A percentile compares a stretch with the other conserved stretches of the same genome.
Evolutionary conservation across 2,113 vertebrate species (phyloP).

Genomic region (Hylia prasina): DNA sequence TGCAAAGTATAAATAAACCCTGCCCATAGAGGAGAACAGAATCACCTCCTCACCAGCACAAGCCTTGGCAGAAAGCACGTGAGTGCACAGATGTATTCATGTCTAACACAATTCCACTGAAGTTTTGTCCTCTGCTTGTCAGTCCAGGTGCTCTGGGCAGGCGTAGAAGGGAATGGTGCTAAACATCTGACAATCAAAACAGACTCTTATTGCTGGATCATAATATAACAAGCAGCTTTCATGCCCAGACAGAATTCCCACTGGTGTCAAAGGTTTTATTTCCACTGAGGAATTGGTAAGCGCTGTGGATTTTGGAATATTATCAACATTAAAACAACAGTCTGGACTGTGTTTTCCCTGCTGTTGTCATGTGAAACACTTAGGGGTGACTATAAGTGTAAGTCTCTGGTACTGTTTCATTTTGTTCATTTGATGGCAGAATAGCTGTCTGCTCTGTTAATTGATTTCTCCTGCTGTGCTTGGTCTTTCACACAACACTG

Average conservation of each 20-base stretch:
- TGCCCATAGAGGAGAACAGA: not conserved
- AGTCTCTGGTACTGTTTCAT: slow-evolving; percentile 13
- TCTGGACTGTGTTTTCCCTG: slow-evolving; percentile 42
- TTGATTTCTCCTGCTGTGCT: slow-evolving; percentile 45
- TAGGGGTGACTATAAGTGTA: slow-evolving; percentile 7
- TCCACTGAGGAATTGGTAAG: slow-evolving; percentile 31
- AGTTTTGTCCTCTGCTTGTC: not conserved
- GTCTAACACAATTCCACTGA: accelerated
- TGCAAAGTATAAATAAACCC: not conserved
- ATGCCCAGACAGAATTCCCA: slow-evolving; percentile 18
- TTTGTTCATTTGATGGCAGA: slow-evolving; percentile 52
- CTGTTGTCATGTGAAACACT: slow-evolving; percentile 39
- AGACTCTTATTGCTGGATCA: not conserved
- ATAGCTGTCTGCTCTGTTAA: slow-evolving; percentile 23
- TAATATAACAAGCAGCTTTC: not conserved
- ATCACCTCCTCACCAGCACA: not conserved
- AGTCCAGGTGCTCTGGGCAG: not conserved
- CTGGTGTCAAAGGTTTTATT: slow-evolving; percentile 35
- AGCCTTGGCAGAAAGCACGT: not conserved
- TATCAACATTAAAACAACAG: slow-evolving; percentile 51
- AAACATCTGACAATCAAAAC: not conserved
- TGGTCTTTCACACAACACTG: not conserved
- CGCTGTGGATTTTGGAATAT: slow-evolving; percentile 23
- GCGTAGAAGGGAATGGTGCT: not conserved
- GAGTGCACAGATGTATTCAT: not conserved